These are phyloP conservation scores for Cherax quadricarinatus DNA, from an alignment of 1,140 invertebrate species.

Conservation along the genomic window DNA sequence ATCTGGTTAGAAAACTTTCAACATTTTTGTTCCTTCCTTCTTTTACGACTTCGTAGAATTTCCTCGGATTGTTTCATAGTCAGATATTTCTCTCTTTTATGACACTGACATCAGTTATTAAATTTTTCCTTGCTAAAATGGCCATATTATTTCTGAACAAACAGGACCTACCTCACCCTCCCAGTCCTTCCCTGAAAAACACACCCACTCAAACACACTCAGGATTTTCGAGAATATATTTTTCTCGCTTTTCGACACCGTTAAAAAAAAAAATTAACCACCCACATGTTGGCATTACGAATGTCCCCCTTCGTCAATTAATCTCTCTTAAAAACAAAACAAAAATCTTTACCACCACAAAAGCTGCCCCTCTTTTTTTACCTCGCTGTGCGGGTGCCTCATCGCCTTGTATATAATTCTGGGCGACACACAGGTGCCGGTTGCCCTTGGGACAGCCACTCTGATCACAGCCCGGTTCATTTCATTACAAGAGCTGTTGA, in stretches of 20 bases:
- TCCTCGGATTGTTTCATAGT: too few species aligned
- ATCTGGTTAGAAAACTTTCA: too few species aligned
- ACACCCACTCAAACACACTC: slow-evolving; percentile 8
- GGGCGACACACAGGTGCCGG: slow-evolving; percentile 35
- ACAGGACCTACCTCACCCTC: not conserved
- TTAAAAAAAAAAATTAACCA: slow-evolving; percentile 12
- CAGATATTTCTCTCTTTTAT: not conserved
- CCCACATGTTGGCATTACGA: slow-evolving; percentile 55
- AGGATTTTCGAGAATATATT: slow-evolving; percentile 40
- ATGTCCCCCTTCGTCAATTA: slow-evolving; percentile 65
- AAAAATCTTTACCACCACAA: slow-evolving; percentile 35
- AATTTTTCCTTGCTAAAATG: slow-evolving; percentile 15
- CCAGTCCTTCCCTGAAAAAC: not conserved
- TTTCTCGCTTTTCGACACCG: slow-evolving; percentile 34
- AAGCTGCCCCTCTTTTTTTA: slow-evolving; percentile 41
- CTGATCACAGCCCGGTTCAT: slow-evolving; percentile 4
- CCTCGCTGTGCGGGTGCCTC: slow-evolving; percentile 45
- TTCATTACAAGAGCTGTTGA: slow-evolving; percentile 11
- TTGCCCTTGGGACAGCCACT: slow-evolving; percentile 17
- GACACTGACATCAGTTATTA: slow-evolving; percentile 35
- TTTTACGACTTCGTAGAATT: too few species aligned
- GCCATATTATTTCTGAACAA: slow-evolving; percentile 19
- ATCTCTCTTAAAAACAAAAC: slow-evolving; percentile 48
- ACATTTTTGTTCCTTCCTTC: too few species aligned
- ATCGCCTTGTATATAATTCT: slow-evolving; percentile 66